Percentiles rank a stretch among this genome's conserved stretches.
These are phyloP conservation scores for Ciconia boyciana DNA, from an alignment of 2,113 vertebrate genomes.

Conservation along the genomic window DNA sequence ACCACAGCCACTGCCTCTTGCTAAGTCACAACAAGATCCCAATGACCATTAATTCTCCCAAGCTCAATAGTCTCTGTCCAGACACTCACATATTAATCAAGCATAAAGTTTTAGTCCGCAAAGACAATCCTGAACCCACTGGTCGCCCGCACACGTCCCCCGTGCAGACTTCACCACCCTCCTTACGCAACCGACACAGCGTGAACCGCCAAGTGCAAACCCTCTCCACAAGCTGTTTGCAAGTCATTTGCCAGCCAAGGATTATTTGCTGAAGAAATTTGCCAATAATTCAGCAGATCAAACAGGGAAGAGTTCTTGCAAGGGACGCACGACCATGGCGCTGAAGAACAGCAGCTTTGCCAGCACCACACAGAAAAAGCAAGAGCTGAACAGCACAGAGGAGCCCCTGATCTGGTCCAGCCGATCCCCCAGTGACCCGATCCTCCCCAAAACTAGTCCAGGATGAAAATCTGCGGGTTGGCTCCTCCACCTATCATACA, in stretches of 20 bases:
- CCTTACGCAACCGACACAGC: neutral
- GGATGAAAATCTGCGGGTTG: neutral
- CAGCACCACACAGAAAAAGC: accelerated
- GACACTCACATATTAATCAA: neutral
- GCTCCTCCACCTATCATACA: neutral
- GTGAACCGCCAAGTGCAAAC: neutral
- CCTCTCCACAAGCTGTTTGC: slow-evolving; percentile 29
- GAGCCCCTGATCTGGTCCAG: neutral
- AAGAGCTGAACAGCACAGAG: neutral
- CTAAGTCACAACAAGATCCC: neutral
- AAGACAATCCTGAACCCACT: neutral
- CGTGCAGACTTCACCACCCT: neutral
- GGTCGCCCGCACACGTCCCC: neutral
- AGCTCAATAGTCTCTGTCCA: neutral
- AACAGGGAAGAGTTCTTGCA: neutral
- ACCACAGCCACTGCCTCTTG: neutral
- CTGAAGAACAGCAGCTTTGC: neutral
- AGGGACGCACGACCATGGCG: accelerated
- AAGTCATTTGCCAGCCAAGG: slow-evolving; percentile 37
- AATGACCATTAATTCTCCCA: accelerated
- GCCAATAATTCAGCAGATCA: slow-evolving; percentile 12
- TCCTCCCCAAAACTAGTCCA: neutral
- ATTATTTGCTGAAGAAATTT: slow-evolving; percentile 28
- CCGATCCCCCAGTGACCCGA: neutral
- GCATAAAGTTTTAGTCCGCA: neutral